Base-by-base conservation (phyloP, 2,888 invertebrate species). In the Drosophila percnosoma region DNA sequence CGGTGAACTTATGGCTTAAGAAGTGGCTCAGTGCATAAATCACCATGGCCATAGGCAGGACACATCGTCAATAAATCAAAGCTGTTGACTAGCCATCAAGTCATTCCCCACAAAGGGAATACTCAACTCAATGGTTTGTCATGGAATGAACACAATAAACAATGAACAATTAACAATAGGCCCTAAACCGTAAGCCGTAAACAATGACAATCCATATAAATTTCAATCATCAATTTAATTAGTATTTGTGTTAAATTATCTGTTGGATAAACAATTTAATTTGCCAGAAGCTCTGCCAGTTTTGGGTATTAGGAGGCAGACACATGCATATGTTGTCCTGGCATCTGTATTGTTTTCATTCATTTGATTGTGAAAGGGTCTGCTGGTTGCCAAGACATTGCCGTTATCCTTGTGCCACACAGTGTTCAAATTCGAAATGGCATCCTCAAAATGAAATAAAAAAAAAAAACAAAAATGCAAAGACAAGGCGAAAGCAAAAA, bases 31-130 rank as follows among this genome's bases (percentile, higher is more conserved):
- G 48, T 57, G 61, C 81, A 85, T 87, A 80, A 83, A 85, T 85
- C 86, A 87, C 55, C 58, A 54, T 29, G 38, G 54, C 49, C 38
- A 57, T 42, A 65, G 51, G 36, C 73, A 53, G 72, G 57, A 18
- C 67, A 77, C 67, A 73, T 55, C 59, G 18, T 45, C 75, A 73
- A 86, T 86, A 87, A 88, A 86, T 88, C 83, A 86, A 59, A 65
- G 55, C 80, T 63, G 70, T 68, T 86, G 78, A 69, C 71, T 68
- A 48, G 66, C 54, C 78, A 68, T 74, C 75, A 70, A 72, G 52
- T 58, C 82, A 63, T 29, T 34, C 33, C 7, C 18, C 33, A 36
- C 24, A 11, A 42, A 15, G 13, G 4, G n/a, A 11, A 36, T n/a
- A 24, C 31, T 4, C 29, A 45, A 21, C 61, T 29, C 13, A 29